Evolutionary conservation across 2,113 vertebrate species (phyloP), one percentile per base, ranked within the genome.

Genomic region (Actenoides hombroni): DNA sequence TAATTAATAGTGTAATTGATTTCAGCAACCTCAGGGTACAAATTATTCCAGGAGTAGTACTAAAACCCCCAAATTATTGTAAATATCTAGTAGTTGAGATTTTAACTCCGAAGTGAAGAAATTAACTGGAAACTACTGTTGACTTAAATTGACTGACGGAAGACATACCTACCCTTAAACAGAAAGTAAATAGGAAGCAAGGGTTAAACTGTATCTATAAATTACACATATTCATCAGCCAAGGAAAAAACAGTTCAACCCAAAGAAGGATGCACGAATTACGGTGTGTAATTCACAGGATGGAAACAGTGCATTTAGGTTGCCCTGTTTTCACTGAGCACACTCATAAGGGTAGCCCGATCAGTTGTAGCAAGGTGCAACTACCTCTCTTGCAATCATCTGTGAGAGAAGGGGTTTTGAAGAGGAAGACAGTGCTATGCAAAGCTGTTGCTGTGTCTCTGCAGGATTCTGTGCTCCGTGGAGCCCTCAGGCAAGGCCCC

Each of bases 1-100:
- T 96, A 95, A 96, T 96, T 93, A 96, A 91, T 79, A 87, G 61
- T 73, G 56, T 73, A 86, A 92, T 91, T 94, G 68, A 83, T 91
- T 92, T 95, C 70, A 87, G 48, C 53, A 91, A 73, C 80, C 79
- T 79, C 1, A 0, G 80, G 83, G 57, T 93, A 71, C 46, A 79
- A 57, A 80, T 86, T 86, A 88, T 75, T 95, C 71, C 40, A 76
- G 84, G 88, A 93, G 33, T 76, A 82, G 11, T 53, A 20, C 35
- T 82, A 65, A 87, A 92, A 85, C 79, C 37, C 25, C 31, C 12
- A n/a, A 53, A 44, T 90, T 93, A 42, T 93, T 96, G 89, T 16
- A 73, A 90, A 53, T 82, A 51, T 21, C 8, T 48, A 56, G 2
- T n/a, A 76, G 39, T 78, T 23, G 64, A 82, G 44, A 91, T 80